Conservation (phyloP, 2,113 vertebrate species). For the Peromyscus californicus region DNA sequence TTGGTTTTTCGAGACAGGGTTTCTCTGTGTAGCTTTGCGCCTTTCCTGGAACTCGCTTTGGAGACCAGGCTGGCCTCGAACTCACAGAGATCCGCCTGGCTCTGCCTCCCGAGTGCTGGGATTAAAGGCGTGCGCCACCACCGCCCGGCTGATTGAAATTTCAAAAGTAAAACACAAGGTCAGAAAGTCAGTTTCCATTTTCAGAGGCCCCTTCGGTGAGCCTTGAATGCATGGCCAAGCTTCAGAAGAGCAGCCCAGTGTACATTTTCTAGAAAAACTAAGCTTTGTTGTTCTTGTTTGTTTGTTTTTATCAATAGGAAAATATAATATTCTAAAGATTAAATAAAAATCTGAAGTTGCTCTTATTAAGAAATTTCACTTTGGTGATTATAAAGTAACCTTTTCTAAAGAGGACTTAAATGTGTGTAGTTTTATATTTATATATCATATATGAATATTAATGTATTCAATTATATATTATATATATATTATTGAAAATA, state of each 20-base stretch:
- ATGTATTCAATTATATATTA: neutral
- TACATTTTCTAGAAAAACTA: conserved; percentile 64
- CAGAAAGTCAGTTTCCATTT: conserved; percentile 76
- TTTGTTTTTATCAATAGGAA: conserved; percentile 62
- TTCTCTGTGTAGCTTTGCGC: no score
- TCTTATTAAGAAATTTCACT: conserved; percentile 57
- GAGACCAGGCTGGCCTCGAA: no score
- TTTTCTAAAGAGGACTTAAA: neutral
- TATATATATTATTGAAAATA: neutral
- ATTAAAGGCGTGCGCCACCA: no score
- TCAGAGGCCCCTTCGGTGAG: conserved; percentile 46
- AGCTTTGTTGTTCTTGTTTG: neutral
- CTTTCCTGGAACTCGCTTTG: no score
- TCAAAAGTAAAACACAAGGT: conserved; percentile 81
- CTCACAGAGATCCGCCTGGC: no score
- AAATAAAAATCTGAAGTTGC: conserved; percentile 65
- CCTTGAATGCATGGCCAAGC: conserved; percentile 78
- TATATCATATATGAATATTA: neutral
- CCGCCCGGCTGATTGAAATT: conserved; percentile 77
- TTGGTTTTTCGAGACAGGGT: no score
- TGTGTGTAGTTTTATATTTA: conserved; percentile 8
- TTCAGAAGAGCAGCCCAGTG: conserved; percentile 67
- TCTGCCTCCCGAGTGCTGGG: no score
- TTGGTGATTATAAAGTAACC: conserved; percentile 51
- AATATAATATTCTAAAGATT: conserved; percentile 70